These are phyloP conservation scores for Xenus cinereus DNA, from an alignment of 2,113 vertebrate species.

Conservation along the genomic window DNA sequence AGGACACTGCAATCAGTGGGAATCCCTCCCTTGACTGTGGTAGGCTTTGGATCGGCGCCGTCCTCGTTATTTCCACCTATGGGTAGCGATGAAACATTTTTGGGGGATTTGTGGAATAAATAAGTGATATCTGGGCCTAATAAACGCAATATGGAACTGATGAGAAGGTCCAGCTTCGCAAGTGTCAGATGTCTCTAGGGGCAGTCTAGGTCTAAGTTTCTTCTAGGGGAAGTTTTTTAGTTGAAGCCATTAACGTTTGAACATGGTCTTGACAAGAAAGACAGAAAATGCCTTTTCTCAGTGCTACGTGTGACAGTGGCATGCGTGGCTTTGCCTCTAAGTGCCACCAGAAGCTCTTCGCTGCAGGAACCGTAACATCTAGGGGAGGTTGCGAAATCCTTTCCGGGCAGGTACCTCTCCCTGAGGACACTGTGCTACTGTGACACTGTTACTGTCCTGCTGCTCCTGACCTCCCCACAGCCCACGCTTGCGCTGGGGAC, in stretches of 20 bases:
- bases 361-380: rapidly evolving
- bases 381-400: neutral
- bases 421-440: neutral
- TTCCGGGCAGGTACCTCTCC: neutral
- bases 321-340: rapidly evolving
- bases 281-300: neutral
- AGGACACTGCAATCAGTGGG: neutral
- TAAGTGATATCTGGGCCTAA: rapidly evolving
- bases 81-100: neutral
- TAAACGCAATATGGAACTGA: neutral
- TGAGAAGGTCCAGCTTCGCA: neutral
- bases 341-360: rapidly evolving
- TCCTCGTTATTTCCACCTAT: neutral
- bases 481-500: rapidly evolving
- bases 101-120: neutral
- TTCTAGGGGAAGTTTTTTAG: neutral
- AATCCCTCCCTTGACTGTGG: neutral
- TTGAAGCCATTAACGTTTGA: neutral
- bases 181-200: neutral
- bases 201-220: neutral
- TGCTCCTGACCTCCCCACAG: neutral
- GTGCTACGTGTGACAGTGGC: rapidly evolving
- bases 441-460: neutral
- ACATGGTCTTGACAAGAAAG: neutral
- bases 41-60: neutral